Evolutionary conservation across 1,140 invertebrate species (phyloP).

Genomic region (Oncopodura yosiiana): DNA sequence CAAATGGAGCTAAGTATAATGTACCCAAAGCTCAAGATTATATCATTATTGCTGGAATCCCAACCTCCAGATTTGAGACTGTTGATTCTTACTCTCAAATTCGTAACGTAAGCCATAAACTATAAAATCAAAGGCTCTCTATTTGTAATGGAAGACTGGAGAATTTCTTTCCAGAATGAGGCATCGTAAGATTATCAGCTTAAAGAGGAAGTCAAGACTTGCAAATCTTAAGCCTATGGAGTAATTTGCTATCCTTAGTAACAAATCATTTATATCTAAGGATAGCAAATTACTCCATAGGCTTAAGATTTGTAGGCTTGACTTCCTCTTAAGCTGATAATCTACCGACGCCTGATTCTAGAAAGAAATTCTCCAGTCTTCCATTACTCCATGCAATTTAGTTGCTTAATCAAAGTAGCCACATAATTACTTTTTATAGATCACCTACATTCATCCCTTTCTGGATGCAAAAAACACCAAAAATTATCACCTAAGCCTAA

Average conservation of each 20-base stretch:
- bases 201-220: too few relatives aligned
- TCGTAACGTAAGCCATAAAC: neutral
- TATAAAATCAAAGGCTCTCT: neutral
- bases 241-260: too few relatives aligned
- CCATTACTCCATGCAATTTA: too few relatives aligned
- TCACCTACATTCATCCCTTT: constrained; percentile 11
- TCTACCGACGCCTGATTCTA: too few relatives aligned
- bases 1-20: neutral
- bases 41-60: neutral
- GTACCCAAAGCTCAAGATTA: neutral
- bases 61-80: neutral
- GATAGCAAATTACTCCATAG: too few relatives aligned
- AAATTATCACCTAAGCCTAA: constrained; percentile 2
- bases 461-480: neutral
- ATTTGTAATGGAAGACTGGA: neutral
- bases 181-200: too few relatives aligned
- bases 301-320: too few relatives aligned
- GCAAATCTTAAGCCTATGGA: neutral
- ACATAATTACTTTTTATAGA: neutral
- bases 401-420: too few relatives aligned
- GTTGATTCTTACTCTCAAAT: neutral
- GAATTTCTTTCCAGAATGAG: too few relatives aligned
- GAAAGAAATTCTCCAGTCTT: too few relatives aligned
- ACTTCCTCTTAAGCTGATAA: too few relatives aligned
- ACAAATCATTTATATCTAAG: too few relatives aligned